Base-by-base conservation (phyloP, 2,113 vertebrate species). In the Tringa solitaria region DNA sequence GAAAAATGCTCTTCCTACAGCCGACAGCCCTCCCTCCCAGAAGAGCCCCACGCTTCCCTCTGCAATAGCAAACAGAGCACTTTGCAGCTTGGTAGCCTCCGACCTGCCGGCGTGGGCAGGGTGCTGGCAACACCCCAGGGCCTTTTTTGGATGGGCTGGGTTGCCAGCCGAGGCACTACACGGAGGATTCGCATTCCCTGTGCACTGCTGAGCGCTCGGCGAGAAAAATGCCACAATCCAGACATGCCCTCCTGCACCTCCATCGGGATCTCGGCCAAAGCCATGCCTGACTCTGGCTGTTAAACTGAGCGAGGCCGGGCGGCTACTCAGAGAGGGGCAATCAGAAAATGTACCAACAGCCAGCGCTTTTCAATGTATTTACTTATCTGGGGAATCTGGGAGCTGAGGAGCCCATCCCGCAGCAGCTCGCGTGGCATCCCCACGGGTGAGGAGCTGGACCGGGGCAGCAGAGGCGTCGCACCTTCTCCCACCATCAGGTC, bases 391-490 rank as follows among this genome's bases (percentile, higher is more conserved):
- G 59, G 68, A 77, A 81, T 86, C 3, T 27, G 27, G 41, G 41
- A 57, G 33, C 57, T 39, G 41, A 51, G 37, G 26, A 30, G 20
- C 21, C 33, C 59, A 9, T 76, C 76, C 8, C 0, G 0, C 35
- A 48, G 14, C 9, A 22, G 33, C 37, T 64, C 7, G 10, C 12
- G 0, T 12, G 46, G 59, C 43, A 9, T 41, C 67, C 22, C 41
- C 3, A 2, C 0, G 1, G 78, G n/a, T 18, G 65, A 46, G 22
- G 14, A 3, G 1, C 54, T 59, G 64, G 81, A 21, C 15, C 1
- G 50, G 23, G 27, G 9, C 11, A 43, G 26, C 19, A 33, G 48
- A 26, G 22, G 28, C 35, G 0, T 68, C 26, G 2, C 0, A 0
- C 21, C 48, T 85, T 45, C 63, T 84, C 84, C 51, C 51, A 24